Base-by-base conservation (phyloP, 1,140 invertebrate species). In the Drosophila nikananu region DNA sequence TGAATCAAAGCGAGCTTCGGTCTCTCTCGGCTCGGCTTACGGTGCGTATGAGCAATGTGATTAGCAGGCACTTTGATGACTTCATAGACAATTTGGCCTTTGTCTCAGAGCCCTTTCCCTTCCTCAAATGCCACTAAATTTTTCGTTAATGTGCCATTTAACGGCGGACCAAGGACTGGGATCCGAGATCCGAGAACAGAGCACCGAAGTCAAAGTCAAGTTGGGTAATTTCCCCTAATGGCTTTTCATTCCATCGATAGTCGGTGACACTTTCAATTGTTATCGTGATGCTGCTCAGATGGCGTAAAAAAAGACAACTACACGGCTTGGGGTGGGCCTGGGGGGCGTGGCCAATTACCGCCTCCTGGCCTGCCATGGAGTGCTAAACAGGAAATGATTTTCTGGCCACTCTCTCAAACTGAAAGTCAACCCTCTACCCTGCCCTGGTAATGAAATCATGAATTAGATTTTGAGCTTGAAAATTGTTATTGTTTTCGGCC, bases 341-440 rank as follows among this genome's bases (percentile, higher is more conserved):
- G 23, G 27, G 49, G 59, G 60, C 61, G 84, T 67, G 80, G 72
- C 35, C 74, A 75, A 77, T 61, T 77, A 66, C 72, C 32, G 19
- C 37, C 15, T 5, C 37, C 19, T 17, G 19, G 17, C 17, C 17
- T 12, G 54, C 35, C 48, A 86, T 83, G 72, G 77, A 83, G 86
- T 89, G 84, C 84, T 89, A 89, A 87, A 87, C 84, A 87, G 84
- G 86, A 87, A 87, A 87, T 89, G 84, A 89, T 87, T 87, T 84
- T 84, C 84, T 77, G 78, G 68, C 72, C 62, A 74, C 58, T 61
- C 75, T 57, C 54, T 55, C 21, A 39, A 57, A n/a, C 35, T 25
- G n/a, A n/a, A n/a, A n/a, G n/a, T n/a, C 41, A 58, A 44, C 49
- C 72, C 54, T 30, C 44, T 61, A 44, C 49, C 72, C 49, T 44